Conservation (phyloP, 2,113 vertebrate species). For the Sinosuthora webbiana region DNA sequence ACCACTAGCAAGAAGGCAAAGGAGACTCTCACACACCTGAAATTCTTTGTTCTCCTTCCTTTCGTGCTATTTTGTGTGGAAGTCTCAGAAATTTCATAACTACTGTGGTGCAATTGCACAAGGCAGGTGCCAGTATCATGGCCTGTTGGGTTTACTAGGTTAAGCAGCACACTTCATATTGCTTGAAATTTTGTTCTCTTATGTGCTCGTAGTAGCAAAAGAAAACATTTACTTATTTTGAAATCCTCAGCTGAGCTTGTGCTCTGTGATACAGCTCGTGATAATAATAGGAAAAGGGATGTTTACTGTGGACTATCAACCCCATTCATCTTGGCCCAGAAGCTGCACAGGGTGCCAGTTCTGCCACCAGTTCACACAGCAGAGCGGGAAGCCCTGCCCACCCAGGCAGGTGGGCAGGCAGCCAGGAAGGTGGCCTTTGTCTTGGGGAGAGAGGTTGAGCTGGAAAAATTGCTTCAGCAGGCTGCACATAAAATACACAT, state of each 20-base stretch:
- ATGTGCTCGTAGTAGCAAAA: background rate
- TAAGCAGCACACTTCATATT: background rate
- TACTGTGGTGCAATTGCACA: background rate
- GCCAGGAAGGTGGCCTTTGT: slow-evolving; percentile 50
- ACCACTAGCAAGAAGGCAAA: background rate
- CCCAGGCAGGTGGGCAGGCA: slow-evolving; percentile 29
- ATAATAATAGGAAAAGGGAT: slow-evolving; percentile 44
- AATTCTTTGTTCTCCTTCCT: background rate
- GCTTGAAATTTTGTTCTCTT: background rate
- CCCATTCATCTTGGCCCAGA: background rate
- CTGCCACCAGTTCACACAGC: slow-evolving; percentile 18
- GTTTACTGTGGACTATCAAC: slow-evolving; percentile 16
- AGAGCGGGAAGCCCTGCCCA: slow-evolving; percentile 17
- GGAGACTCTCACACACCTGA: background rate
- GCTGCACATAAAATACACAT: background rate
- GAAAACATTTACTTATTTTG: slow-evolving; percentile 29
- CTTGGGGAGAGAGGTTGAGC: slow-evolving; percentile 8
- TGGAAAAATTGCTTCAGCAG: slow-evolving; percentile 37
- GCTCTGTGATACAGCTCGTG: background rate
- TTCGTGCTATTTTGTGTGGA: background rate
- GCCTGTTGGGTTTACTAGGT: background rate
- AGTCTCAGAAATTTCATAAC: background rate
- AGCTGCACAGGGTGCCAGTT: background rate
- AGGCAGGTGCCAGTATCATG: background rate
- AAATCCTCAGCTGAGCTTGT: background rate